Evolutionary conservation across 92 coral and sea anemone genomes (phyloP), one percentile per base, ranked within the genome.

Genomic region (Epizoanthus ramosus): DNA sequence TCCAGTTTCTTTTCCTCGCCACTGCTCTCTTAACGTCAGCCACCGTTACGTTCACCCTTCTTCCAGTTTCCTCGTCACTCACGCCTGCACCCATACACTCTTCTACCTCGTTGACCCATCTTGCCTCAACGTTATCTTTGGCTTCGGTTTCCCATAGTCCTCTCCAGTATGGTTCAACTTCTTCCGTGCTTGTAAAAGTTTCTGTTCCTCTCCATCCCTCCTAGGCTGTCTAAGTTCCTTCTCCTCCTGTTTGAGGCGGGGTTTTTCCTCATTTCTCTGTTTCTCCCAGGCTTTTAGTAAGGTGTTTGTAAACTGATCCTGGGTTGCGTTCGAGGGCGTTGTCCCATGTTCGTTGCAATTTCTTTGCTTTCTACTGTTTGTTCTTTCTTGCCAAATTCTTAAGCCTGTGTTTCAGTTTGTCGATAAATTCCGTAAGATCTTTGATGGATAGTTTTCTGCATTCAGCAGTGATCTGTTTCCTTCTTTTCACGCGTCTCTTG

Each of bases 181-280:
- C 70, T 64, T 64, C 70, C 13, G 70, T 21, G 25, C 25, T 64
- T n/a, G 4, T 35, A 21, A 25, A 64, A 5, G 23, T 0, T 28
- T 6, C 39, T 24, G 41, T 23, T 64, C 35, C 37, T 64, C 35
- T 64, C 15, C 33, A 1, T 64, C 28, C 9, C 13, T 4, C 21
- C 8, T 14, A 23, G 15, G 16, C 10, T 15, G 70, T 28, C 23
- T 4, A 21, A 64, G 13, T 28, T 64, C 23, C 25, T 21, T 8
- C 70, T 64, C 70, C 6, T 64, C 69, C 17, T 23, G 70, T 3
- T 7, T 21, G 35, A 64, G 70, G 6, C 16, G 33, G 10, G 70
- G 70, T 23, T 66, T 66, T 66, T 7, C 39, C 17, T 66, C 71
- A 6, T 66, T 41, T 66, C n/a, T 66, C 45, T 66, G 21, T 60